Evolutionary conservation across 2,797 vertebrate species (phyloP).

Genomic region (Erpetoichthys calabaricus): DNA sequence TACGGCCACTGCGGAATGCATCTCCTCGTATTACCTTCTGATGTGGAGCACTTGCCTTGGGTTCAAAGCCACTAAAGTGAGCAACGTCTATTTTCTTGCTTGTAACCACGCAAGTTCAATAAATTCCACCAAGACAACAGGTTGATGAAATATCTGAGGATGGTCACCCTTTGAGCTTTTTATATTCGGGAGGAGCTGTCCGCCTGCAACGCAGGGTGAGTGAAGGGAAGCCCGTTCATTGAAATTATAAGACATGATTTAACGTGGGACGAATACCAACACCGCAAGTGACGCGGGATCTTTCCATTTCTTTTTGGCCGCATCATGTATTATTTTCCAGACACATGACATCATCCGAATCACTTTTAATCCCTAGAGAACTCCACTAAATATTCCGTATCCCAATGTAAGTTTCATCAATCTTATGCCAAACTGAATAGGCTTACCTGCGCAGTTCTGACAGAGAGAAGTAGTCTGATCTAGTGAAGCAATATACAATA

Average conservation of each 20-base stretch:
- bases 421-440: no score
- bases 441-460: no score
- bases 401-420: not conserved
- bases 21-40: constrained; percentile 11
- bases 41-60: not conserved
- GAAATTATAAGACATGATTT: constrained; percentile 37
- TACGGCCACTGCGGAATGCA: constrained; percentile 28
- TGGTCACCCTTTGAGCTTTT: not conserved
- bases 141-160: constrained; percentile 11
- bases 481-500: no score
- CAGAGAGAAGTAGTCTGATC: no score
- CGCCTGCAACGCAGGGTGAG: constrained; percentile 5
- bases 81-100: not conserved
- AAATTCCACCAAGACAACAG: constrained; percentile 10
- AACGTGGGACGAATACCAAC: constrained; percentile 27
- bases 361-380: constrained; percentile 23
- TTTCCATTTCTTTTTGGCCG: constrained; percentile 15
- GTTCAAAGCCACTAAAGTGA: constrained; percentile 2
- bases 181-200: not conserved
- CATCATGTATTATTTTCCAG: constrained; percentile 24
- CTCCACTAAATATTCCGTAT: constrained; percentile 15
- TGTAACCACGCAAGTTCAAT: constrained; percentile 2
- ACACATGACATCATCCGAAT: constrained; percentile 38
- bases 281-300: constrained; percentile 41
- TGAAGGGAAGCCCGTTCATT: constrained; percentile 24